phyloP scores from a whole-genome alignment of 23 tunicate species.

The Trididemnum miniatum region DNA sequence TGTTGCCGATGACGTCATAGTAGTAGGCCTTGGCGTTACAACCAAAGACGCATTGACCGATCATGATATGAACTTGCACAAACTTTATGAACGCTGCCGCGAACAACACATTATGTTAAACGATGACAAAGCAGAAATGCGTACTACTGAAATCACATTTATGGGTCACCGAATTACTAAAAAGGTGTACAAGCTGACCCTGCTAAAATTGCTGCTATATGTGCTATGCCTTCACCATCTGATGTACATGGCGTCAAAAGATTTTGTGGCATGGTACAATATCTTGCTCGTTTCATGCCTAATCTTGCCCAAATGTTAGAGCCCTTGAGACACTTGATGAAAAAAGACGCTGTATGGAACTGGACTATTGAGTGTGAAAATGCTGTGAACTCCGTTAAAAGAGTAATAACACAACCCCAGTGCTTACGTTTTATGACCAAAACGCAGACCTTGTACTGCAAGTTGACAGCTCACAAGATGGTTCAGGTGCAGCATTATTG shows the following conservation, averaged over 20 bases:
- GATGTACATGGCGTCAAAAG: not conserved
- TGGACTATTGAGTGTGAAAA: conserved; percentile 34
- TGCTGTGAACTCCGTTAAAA: not conserved
- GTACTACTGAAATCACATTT: conserved; percentile 14
- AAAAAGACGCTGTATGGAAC: not conserved
- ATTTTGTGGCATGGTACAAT: conserved; percentile 14
- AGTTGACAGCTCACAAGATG: conserved; percentile 28
- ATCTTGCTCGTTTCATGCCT: conserved; percentile 23
- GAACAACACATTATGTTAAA: conserved; percentile 11
- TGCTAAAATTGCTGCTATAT: not conserved
- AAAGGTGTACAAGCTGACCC: conserved; percentile 21
- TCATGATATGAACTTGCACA: conserved; percentile 9
- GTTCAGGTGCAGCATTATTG: conserved; percentile 20
- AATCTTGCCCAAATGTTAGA: conserved; percentile 10
- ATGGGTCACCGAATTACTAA: conserved; percentile 28
- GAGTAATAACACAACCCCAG: not conserved
- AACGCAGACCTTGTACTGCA: not conserved
- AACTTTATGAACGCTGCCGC: not conserved
- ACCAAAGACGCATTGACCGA: not conserved
- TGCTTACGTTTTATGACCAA: not conserved
- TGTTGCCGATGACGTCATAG: conserved; percentile 31
- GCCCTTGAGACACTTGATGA: conserved; percentile 12
- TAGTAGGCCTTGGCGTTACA: not conserved
- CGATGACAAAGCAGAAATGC: conserved; percentile 6
- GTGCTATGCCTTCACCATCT: conserved; percentile 1